These are phyloP conservation scores for Andrena chrysosceles DNA, from an alignment of 2,888 invertebrate genomes.

Conservation along the genomic window DNA sequence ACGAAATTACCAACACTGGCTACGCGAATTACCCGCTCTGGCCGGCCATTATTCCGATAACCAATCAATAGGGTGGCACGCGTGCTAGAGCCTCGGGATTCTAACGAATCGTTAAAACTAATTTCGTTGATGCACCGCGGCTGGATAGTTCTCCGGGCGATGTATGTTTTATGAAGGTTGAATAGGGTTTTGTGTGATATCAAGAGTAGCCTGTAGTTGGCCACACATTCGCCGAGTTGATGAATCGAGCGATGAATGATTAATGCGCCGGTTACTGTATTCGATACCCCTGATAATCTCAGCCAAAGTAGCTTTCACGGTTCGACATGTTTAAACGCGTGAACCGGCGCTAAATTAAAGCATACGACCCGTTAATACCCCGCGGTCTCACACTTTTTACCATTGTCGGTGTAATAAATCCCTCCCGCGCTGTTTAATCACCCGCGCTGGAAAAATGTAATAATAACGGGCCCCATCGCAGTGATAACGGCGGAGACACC, in stretches of 20 bases:
- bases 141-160: conserved; percentile 11
- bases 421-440: conserved; percentile 31
- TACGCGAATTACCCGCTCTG: conserved; percentile 50
- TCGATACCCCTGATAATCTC: conserved; percentile 12
- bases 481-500: conserved; percentile 32
- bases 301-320: conserved; percentile 3
- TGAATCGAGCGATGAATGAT: conserved; percentile 27
- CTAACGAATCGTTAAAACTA: conserved; percentile 68
- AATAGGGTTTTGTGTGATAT: conserved; percentile 25
- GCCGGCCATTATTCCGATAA: conserved; percentile 66
- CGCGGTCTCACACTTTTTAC: background rate
- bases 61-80: conserved; percentile 59
- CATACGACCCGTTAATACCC: background rate
- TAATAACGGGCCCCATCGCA: conserved; percentile 27
- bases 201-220: conserved; percentile 37
- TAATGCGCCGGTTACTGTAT: conserved; percentile 14
- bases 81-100: conserved; percentile 19
- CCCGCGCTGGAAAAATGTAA: conserved; percentile 20
- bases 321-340: conserved; percentile 11
- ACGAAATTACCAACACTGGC: conserved; percentile 52
- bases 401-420: conserved; percentile 17
- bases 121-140: conserved; percentile 56
- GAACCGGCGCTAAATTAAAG: conserved; percentile 1
- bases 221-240: conserved; percentile 24
- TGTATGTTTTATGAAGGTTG: conserved; percentile 15